Base-by-base conservation (phyloP, 2,797 vertebrate genomes). In the Scleropages formosus region DNA sequence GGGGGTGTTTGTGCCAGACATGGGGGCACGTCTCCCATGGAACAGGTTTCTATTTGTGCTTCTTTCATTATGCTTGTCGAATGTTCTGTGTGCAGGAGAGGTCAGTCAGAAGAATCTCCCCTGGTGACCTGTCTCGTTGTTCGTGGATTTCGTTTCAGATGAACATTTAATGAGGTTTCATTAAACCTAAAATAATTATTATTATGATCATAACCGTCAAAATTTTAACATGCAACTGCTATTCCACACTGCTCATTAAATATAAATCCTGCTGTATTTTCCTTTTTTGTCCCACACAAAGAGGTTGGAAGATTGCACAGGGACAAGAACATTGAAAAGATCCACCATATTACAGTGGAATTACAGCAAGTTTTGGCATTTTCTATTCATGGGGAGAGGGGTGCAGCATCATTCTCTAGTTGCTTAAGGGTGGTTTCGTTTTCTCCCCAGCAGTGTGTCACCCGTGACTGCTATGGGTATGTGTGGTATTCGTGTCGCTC, bases 401-500 rank as follows among this genome's bases (percentile, higher is more conserved):
- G 58, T 58, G 20, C 22, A 0, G 65, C 70, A 63, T 65, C 26
- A 75, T 78, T 65, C 22, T 74, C 26, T 11, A 49, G 80, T 76
- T 83, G 71, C 71, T 78, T 18, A 27, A 53, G 39, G 24, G 76
- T 26, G 63, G 16, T 62, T 76, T 78, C 51, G 49, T 72, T 77
- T 61, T 75, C 76, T 62, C 72, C 53, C 76, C 83, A 80, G 78
- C 85, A 84, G 85, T 84, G 81, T 84, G 82, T 77, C 79, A 81
- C 88, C 85, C 88, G 90, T 90, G 89, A 91, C 86, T 87, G 78
- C 65, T 74, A 81, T 82, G 87, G 85, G 80, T 85, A 84, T 87
- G 85, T 77, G 79, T 86, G 88, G 85, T 88, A 87, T 91, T 91
- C 83, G 81, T 90, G 84, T 89, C 80, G 85, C 81, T 80, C 87